Conservation (phyloP, 30 jellyfish, hydroid and myxozoan species). For the Aurelia aurita region DNA sequence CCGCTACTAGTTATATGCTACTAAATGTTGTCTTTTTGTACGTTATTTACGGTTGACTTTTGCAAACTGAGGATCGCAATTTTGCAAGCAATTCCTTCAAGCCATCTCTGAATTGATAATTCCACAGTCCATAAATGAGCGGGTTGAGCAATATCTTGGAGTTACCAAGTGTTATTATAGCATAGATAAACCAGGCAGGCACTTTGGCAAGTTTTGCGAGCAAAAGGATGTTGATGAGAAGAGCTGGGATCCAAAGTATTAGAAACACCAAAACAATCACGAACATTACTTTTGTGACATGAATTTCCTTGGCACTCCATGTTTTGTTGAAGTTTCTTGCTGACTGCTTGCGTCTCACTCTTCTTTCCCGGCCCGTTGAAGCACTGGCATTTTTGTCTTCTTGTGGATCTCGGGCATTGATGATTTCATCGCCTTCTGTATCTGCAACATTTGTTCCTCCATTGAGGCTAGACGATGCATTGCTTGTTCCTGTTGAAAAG, state of each 20-base stretch:
- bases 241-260: neutral
- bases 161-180: neutral
- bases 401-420: no score
- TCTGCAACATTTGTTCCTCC: no score
- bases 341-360: neutral
- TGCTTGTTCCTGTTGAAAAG: no score
- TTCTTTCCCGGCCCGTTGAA: neutral
- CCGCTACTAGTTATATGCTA: no score
- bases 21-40: no score
- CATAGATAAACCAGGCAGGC: neutral
- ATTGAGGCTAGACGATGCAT: no score
- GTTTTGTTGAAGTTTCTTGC: neutral
- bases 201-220: neutral
- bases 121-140: slow-evolving; percentile 2
- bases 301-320: neutral
- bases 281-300: slow-evolving; percentile 6
- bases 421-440: no score
- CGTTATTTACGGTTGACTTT: no score
- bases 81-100: neutral
- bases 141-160: neutral
- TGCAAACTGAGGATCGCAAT: no score
- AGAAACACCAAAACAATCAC: neutral
- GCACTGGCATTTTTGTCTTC: neutral
- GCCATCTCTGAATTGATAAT: neutral
- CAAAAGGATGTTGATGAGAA: neutral